phyloP scores from a whole-genome alignment of 1,140 invertebrate species.

The Neodiprion lecontei region DNA sequence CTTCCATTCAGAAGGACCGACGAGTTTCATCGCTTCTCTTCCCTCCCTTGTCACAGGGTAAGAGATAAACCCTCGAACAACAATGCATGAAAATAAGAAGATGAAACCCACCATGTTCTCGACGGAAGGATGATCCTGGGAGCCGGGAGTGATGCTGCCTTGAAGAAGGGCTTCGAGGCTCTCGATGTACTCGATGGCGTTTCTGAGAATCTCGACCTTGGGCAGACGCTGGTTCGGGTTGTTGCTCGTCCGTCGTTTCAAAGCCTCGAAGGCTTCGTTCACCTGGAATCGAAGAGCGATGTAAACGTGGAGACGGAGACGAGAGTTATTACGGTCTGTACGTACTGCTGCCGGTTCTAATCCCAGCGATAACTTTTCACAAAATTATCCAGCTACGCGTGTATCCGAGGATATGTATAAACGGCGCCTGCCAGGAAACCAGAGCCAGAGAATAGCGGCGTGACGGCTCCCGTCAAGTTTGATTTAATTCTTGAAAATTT shows the following conservation, averaged over 20 bases:
- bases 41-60: neutral
- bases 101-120: slow-evolving; percentile 48
- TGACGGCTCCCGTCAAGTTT: neutral
- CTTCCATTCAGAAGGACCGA: neutral
- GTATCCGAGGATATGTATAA: neutral
- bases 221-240: slow-evolving; percentile 95
- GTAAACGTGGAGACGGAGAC: slow-evolving; percentile 19
- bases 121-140: slow-evolving; percentile 46
- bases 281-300: slow-evolving; percentile 69
- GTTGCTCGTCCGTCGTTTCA: slow-evolving; percentile 90
- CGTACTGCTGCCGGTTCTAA: too few relatives aligned
- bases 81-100: slow-evolving; percentile 1
- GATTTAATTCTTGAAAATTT: neutral
- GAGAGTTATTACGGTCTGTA: too few relatives aligned
- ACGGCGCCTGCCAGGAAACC: too few relatives aligned
- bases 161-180: slow-evolving; percentile 87
- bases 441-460: too few relatives aligned
- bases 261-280: slow-evolving; percentile 96
- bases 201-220: slow-evolving; percentile 96
- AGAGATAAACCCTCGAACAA: neutral
- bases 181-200: slow-evolving; percentile 98
- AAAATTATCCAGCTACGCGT: neutral
- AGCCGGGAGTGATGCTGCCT: slow-evolving; percentile 52
- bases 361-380: too few relatives aligned
- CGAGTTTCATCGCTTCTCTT: neutral